Conservation (phyloP, 2,113 vertebrate genomes). For the Polypterus bichir region DNA sequence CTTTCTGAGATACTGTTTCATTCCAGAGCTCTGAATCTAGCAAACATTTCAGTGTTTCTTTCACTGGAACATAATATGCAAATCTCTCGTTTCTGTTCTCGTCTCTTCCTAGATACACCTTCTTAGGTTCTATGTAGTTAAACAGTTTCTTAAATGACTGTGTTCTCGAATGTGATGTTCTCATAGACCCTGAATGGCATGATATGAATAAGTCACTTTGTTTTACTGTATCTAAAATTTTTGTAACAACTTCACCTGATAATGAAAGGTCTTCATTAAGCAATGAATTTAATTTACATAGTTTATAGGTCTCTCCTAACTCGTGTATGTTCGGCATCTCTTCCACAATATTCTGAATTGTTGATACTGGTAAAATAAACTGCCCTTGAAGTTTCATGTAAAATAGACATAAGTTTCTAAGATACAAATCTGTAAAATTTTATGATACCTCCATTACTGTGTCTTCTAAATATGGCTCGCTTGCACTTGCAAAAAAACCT, state of each 20-base stretch:
- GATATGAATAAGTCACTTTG: conserved; percentile 21
- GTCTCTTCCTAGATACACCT: conserved; percentile 16
- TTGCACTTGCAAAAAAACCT: too few relatives aligned
- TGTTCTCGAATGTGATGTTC: conserved; percentile 16
- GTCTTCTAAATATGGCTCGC: too few relatives aligned
- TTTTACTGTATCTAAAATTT: conserved; percentile 18
- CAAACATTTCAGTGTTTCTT: conserved; percentile 17
- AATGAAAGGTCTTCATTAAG: conserved; percentile 19
- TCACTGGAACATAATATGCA: conserved; percentile 25
- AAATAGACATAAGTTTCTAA: conserved; percentile 22
- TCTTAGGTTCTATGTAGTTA: conserved; percentile 9
- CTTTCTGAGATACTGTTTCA: too few relatives aligned
- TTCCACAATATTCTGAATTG: conserved; percentile 26
- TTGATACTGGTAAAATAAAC: conserved; percentile 25
- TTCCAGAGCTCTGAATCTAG: conserved; percentile 14
- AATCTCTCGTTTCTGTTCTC: conserved; percentile 1
- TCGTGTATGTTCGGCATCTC: conserved; percentile 26
- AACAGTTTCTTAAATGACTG: neutral
- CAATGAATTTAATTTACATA: conserved; percentile 19
- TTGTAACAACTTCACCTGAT: conserved; percentile 18
- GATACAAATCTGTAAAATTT: conserved; percentile 18
- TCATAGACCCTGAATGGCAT: conserved; percentile 16
- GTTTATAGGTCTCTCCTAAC: conserved; percentile 21
- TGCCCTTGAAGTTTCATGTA: conserved; percentile 25
- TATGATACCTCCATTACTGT: neutral